A percentile compares a stretch with the other conserved stretches of the same genome.
Conservation (phyloP, 2,113 vertebrate genomes). For the Abramis brama region DNA sequence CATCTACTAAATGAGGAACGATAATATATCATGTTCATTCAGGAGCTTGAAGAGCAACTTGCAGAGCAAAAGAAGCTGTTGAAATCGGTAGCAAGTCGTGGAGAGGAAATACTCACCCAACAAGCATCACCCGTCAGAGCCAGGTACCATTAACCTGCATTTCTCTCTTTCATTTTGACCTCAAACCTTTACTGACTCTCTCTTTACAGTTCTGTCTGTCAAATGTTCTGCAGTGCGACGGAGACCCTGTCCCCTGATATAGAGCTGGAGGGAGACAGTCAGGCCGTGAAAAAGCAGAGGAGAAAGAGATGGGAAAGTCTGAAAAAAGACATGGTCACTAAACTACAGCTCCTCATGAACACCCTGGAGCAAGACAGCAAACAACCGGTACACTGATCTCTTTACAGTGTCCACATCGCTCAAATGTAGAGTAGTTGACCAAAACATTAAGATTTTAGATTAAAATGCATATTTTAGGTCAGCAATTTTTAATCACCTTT, state of each 20-base stretch:
- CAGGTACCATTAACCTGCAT: constrained; percentile 38
- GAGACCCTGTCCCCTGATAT: constrained; percentile 78
- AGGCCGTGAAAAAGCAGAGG: constrained; percentile 79
- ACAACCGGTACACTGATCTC: constrained; percentile 79
- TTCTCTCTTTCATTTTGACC: not conserved
- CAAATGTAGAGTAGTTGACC: too few relatives aligned
- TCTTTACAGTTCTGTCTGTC: constrained; percentile 18
- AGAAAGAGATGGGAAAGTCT: constrained; percentile 91
- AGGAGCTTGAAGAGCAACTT: constrained; percentile 92
- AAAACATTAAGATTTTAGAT: too few relatives aligned
- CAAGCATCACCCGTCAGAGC: constrained; percentile 76
- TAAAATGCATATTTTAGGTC: too few relatives aligned
- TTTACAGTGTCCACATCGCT: not conserved
- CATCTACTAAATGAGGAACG: not conserved
- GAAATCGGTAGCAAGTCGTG: constrained; percentile 87
- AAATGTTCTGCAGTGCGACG: constrained; percentile 72
- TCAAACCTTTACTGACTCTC: constrained; percentile 39
- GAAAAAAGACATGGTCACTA: constrained; percentile 87
- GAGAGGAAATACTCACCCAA: constrained; percentile 88
- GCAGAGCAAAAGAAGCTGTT: constrained; percentile 91
- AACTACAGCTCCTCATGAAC: constrained; percentile 85
- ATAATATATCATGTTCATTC: not conserved
- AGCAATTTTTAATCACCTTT: too few relatives aligned
- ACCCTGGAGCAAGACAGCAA: constrained; percentile 87
- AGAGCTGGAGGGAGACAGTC: constrained; percentile 77